Evolutionary conservation across 2,113 vertebrate species (phyloP), one percentile per base, ranked within the genome.

Genomic region (Vicugna pacos): DNA sequence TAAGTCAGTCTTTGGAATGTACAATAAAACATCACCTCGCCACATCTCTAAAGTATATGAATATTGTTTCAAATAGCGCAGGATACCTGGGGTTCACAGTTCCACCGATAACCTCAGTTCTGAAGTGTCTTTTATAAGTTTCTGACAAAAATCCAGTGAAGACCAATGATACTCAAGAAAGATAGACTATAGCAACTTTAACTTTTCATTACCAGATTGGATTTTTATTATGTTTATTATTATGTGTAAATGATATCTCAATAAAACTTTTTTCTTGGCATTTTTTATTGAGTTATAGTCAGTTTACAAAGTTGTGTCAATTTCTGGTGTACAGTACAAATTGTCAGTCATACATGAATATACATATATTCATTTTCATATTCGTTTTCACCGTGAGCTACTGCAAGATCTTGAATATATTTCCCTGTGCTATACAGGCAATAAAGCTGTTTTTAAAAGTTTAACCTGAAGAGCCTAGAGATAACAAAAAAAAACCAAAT

Each of bases 81-180:
- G 42, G 38, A 50, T n/a, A 75, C 16, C 75, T 38, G 30, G 32
- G 48, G 8, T 65, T 86, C 70, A 85, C 1, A 28, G 60, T 46
- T 13, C 46, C 30, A 73, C 50, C 24, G 87, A 17, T 10, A 76
- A 64, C 9, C 50, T 87, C 64, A 75, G 24, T 83, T 89, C 58
- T 77, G 16, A 93, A 67, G 42, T 62, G 12, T 46, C 60, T 81
- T 93, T 76, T 81, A 1, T 83, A 83, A 82, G 35, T 60, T 54
- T 19, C 77, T 72, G 77, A 76, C 26, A 91, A 94, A 94, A 89
- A 42, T 24, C 38, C 35, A 70, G 26, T 77, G 92, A 48, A 82
- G 48, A 17, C 38, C 56, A 38, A 22, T 30, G 56, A 87, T 52
- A 14, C 17, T 65, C 58, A 75, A 26, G 8, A 95, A n/a, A 75